These are phyloP conservation scores for Crematogaster levior DNA, from an alignment of 2,888 invertebrate species.

Conservation along the genomic window DNA sequence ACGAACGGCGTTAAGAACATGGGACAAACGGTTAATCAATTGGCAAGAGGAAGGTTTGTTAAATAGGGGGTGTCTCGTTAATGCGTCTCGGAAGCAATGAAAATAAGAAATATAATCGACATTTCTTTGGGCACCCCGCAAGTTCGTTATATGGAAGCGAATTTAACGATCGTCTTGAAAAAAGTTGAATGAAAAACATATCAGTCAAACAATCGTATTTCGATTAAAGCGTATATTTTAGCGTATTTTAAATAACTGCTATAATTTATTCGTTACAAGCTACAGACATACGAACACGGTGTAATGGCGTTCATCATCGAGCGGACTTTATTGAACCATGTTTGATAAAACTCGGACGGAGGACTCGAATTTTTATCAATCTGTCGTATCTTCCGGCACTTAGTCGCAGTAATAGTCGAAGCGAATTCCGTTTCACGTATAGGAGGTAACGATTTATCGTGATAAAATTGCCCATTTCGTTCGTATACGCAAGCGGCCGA, in stretches of 20 bases:
- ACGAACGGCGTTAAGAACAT: not conserved
- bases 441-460: slow-evolving; percentile 60
- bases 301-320: slow-evolving; percentile 9
- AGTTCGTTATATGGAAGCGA: not conserved
- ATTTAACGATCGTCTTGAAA: not conserved
- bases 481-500: slow-evolving; percentile 23
- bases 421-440: slow-evolving; percentile 30
- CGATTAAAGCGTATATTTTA: not conserved
- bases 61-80: slow-evolving; percentile 22
- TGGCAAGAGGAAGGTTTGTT: not conserved
- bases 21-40: slow-evolving; percentile 13
- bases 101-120: not conserved
- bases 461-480: slow-evolving; percentile 60
- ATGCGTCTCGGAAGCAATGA: not conserved
- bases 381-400: slow-evolving; percentile 28
- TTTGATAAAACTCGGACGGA: slow-evolving; percentile 20
- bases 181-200: not conserved
- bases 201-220: not conserved
- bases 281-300: not conserved
- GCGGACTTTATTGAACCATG: not conserved
- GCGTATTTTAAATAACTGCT: not conserved
- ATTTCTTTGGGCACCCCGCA: not conserved
- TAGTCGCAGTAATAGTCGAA: slow-evolving; percentile 36
- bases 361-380: slow-evolving; percentile 46
- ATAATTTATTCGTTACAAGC: not conserved